Percentiles rank a stretch among this genome's conserved stretches.
phyloP scores from a whole-genome alignment of 2,113 vertebrate species.

The human (Homo sapiens) region GRCh38 chr12:88543501-88544000 shows the following conservation, averaged over 20 bases:
- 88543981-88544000: neutral
- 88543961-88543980: constrained; percentile 6
- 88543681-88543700: neutral
- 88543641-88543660: neutral
- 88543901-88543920: neutral
- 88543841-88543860: neutral
- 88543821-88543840: neutral
- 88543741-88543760: neutral
- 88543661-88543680: neutral
- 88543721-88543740: neutral
- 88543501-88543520: no score
- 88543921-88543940: neutral
- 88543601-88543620: neutral
- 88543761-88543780: neutral
- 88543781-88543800: neutral
- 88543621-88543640: neutral
- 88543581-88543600: neutral
- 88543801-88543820: neutral
- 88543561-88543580: neutral
- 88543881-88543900: neutral
- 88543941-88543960: neutral
- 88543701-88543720: neutral
- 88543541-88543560: no score
- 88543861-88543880: neutral
- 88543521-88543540: no score